Evolutionary conservation across 1,140 invertebrate species (phyloP).

Genomic region (Daktulosphaira vitifoliae): DNA sequence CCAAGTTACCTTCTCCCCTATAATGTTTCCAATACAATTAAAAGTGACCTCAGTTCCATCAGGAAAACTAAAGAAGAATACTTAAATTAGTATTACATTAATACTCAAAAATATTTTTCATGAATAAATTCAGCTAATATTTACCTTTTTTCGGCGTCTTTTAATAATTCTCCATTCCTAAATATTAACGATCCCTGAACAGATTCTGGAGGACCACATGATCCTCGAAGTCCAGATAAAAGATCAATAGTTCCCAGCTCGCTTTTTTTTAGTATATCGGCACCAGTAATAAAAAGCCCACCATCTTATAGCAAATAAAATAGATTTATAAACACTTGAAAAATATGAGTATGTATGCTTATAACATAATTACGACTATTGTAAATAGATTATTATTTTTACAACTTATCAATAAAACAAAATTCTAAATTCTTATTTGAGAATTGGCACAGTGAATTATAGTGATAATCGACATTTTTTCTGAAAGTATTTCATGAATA

Average conservation of each 20-base stretch:
- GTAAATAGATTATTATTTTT: no score
- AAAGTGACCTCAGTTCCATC: slow-evolving; percentile 73
- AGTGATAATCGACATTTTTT: no score
- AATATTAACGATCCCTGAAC: slow-evolving; percentile 60
- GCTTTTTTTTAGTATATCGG: slow-evolving; percentile 55
- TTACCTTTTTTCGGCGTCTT: slow-evolving; percentile 42
- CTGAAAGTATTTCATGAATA: no score
- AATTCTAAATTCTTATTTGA: no score
- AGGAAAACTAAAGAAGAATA: slow-evolving; percentile 49
- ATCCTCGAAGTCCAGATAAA: slow-evolving; percentile 43
- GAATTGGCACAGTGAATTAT: no score
- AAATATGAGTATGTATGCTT: no score
- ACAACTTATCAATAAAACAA: no score
- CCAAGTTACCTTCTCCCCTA: slow-evolving; percentile 68
- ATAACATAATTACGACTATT: no score
- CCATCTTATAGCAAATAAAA: slow-evolving; percentile 36
- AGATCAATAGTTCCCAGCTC: slow-evolving; percentile 53
- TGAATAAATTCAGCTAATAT: no score
- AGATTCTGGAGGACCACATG: slow-evolving; percentile 53
- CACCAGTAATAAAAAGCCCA: slow-evolving; percentile 46
- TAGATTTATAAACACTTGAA: no score
- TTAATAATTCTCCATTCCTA: slow-evolving; percentile 50
- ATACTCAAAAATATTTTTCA: neutral
- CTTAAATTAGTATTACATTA: neutral
- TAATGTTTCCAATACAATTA: slow-evolving; percentile 65